Base-by-base conservation (phyloP, 2,113 vertebrate genomes). In the Chaetura pelagica region DNA sequence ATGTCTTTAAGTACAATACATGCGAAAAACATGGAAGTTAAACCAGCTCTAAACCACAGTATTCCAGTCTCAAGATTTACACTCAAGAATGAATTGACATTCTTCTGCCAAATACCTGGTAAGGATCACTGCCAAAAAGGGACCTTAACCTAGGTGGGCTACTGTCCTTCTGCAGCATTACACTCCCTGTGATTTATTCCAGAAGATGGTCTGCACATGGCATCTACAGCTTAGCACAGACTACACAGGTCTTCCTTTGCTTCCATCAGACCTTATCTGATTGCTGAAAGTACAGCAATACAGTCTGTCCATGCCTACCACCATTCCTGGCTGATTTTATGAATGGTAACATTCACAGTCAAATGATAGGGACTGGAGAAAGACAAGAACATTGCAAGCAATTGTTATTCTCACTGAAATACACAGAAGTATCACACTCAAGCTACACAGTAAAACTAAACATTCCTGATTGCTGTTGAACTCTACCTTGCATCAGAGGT, bases 271-370 rank as follows among this genome's bases (percentile, higher is more conserved):
- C 49, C 54, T 32, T 44, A n/a, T 3, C 21, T 0, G 0, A 15
- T 15, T 0, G 0, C 29, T 84, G 42, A 76, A 58, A 73, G 66
- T 0, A 0, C 29, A 14, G 44, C 24, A 66, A 58, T 12, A 35
- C 4, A 44, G 32, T 9, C 63, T 30, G 63, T 17, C 54, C n/a
- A 9, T 2, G 9, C 0, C 1, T 4, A 42, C 13, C 27, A 34
- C 30, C 57, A 61, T 14, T 44, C 19, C 48, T 32, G 30, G 27
- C 14, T n/a, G 20, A n/a, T 27, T 52, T 68, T 17, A 57, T 0
- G 4, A 51, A 55, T 4, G 9, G 44, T 29, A 79, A 61, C 84
- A 72, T 42, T 27, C 55, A 63, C 16, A 69, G 72, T 10, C 75
- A 46, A 80, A 55, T 1, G 4, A 48, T 1, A 51, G 34, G 6